phyloP scores from a whole-genome alignment of 2,888 invertebrate genomes.

The Hirtodrosophila histrioides region DNA sequence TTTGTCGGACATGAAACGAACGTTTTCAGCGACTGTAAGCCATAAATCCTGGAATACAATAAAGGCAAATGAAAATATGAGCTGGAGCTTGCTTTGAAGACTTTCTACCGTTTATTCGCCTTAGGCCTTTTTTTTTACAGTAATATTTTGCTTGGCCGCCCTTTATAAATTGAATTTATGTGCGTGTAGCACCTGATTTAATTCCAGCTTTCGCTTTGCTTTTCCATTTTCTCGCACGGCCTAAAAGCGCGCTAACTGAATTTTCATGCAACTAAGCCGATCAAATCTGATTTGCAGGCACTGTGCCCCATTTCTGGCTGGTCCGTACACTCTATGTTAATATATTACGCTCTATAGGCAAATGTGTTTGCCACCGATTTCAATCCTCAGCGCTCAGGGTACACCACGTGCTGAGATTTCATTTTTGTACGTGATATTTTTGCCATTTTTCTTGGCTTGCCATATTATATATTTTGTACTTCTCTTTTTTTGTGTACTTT shows the following conservation, averaged over 20 bases:
- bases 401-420: constrained; percentile 43
- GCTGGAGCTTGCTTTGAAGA: constrained; percentile 39
- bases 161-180: constrained; percentile 51
- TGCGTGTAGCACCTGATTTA: constrained; percentile 41
- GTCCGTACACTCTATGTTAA: constrained; percentile 30
- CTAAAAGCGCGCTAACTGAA: constrained; percentile 65
- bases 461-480: constrained; percentile 30
- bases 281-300: constrained; percentile 65
- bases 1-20: constrained; percentile 17
- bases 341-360: constrained; percentile 18
- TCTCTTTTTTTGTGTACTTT: constrained; percentile 5
- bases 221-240: constrained; percentile 35
- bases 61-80: constrained; percentile 38
- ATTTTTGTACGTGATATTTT: constrained; percentile 60
- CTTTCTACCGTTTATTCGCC: constrained; percentile 22
- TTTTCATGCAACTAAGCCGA: constrained; percentile 67
- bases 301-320: constrained; percentile 13
- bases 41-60: constrained; percentile 38
- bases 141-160: background rate
- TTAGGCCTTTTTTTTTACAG: constrained; percentile 11
- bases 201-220: background rate
- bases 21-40: constrained; percentile 21
- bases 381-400: constrained; percentile 1
- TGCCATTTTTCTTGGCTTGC: constrained; percentile 25
- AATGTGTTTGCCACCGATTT: constrained; percentile 20